A percentile compares a stretch with the other conserved stretches of the same genome.
These are phyloP conservation scores for Accipiter superciliosus DNA, from an alignment of 2,797 vertebrate species.

Conservation along the genomic window DNA sequence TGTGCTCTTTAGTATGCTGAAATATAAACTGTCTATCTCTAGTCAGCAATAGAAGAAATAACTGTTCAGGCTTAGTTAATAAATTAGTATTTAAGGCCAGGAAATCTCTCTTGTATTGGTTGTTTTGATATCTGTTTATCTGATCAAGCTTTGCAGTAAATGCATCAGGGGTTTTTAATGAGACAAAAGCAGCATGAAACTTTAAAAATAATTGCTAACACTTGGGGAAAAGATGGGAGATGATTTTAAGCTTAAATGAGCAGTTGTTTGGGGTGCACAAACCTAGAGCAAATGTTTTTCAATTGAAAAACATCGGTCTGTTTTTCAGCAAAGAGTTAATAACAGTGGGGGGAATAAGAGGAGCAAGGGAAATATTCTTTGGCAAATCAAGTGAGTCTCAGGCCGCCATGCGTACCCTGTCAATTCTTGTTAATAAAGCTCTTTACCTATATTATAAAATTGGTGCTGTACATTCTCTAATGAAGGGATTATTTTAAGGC, in stretches of 20 bases:
- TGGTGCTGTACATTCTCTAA: neutral
- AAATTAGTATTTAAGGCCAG: neutral
- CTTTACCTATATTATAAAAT: neutral
- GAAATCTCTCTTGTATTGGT: neutral
- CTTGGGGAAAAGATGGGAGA: neutral
- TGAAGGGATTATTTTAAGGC: conserved; percentile 20
- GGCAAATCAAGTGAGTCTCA: neutral
- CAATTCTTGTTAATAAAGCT: neutral
- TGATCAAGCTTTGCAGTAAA: neutral
- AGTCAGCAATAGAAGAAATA: neutral
- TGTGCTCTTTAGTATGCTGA: neutral
- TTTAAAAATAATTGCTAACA: neutral
- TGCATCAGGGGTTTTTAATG: neutral
- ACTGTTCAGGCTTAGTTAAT: neutral
- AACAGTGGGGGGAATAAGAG: neutral
- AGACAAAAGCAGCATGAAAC: neutral
- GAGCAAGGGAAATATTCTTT: neutral
- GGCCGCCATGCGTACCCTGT: neutral
- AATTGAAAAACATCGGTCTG: neutral
- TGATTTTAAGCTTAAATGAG: neutral
- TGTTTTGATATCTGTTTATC: neutral
- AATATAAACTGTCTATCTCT: neutral
- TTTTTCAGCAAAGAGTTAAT: neutral
- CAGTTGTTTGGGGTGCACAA: neutral
- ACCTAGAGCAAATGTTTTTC: neutral